Conservation (phyloP, 2,888 invertebrate genomes). For the Sipha maydis region DNA sequence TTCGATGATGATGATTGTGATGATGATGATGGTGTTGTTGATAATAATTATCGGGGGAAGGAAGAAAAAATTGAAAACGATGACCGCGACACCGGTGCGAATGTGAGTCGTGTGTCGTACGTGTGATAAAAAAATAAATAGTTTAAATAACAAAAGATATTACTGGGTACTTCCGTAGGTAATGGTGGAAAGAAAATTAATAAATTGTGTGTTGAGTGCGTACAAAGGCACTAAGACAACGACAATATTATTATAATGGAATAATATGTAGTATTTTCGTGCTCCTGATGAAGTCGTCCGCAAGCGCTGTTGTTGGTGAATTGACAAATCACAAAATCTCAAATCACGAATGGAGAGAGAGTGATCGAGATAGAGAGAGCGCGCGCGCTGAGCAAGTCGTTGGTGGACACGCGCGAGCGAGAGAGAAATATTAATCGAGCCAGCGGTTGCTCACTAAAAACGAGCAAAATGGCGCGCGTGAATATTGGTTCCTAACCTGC, state of each 20-base stretch:
- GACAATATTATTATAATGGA: too few species aligned
- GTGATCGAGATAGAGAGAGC: not conserved
- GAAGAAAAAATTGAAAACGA: not conserved
- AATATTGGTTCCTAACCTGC: conserved; percentile 28
- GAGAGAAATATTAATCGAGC: not conserved
- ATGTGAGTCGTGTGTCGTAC: not conserved
- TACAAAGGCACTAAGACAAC: too few species aligned
- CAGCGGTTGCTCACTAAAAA: not conserved
- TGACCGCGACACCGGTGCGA: not conserved
- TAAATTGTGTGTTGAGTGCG: too few species aligned
- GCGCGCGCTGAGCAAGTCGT: too few species aligned
- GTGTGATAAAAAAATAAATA: not conserved
- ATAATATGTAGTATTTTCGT: not conserved
- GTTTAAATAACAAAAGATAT: not conserved
- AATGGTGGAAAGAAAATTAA: not conserved
- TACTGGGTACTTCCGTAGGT: not conserved
- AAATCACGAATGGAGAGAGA: not conserved
- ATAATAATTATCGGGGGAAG: not conserved
- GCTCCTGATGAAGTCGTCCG: not conserved
- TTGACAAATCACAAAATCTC: conserved; percentile 5
- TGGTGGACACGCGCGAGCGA: not conserved
- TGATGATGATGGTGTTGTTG: not conserved
- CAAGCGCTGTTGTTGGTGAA: not conserved
- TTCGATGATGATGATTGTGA: not conserved
- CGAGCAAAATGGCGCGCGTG: conserved; percentile 37